Evolutionary conservation across 2,888 invertebrate species (phyloP), one percentile per base, ranked within the genome.

Genomic region (Dolichopus griseipennis): DNA sequence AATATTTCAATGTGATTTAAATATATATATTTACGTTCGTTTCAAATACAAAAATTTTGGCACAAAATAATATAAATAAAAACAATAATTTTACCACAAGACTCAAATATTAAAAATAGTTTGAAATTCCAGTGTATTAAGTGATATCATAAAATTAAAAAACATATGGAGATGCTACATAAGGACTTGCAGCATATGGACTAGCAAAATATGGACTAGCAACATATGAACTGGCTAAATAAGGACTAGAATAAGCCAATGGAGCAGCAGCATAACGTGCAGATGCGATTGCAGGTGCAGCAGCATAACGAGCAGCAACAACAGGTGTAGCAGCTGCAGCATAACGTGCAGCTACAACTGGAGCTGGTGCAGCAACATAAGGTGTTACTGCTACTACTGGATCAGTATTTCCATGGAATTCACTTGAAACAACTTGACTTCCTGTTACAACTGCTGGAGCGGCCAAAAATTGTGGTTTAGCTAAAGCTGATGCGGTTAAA

Each of bases 281-380:
- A 37, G 37, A 12, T 37, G 37, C 37, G 8, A 8, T 27, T 27
- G 27, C 27, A 4, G 27, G 27, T 27, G 27, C 27, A 4, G 5
- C 27, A 27, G 27, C 27, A 5, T 27, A 62, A 15, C 61, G 65
- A 12, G 71, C 69, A 5, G 27, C 27, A 27, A 27, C 5, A 27
- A 27, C 27, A 27, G 27, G 27, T 27, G 27, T 4, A 18, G 69
- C 66, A 15, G 15, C 63, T 21, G 68, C 66, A 66, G 69, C 69
- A 61, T 68, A 67, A 21, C 67, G 70, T 63, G 70, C 69, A 68
- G 69, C 70, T 76, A 12, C 15, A 80, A 83, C 79, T 1, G 82
- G 77, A 87, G 70, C 67, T 27, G 27, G 27, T 27, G 27, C 27
- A 74, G 85, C 84, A 1, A 88, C 86, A 0, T 88, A 88, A 22